A percentile compares a stretch with the other conserved stretches of the same genome.
These are phyloP conservation scores for Nemotelus nigrinus DNA, from an alignment of 2,888 invertebrate genomes.

Conservation along the genomic window DNA sequence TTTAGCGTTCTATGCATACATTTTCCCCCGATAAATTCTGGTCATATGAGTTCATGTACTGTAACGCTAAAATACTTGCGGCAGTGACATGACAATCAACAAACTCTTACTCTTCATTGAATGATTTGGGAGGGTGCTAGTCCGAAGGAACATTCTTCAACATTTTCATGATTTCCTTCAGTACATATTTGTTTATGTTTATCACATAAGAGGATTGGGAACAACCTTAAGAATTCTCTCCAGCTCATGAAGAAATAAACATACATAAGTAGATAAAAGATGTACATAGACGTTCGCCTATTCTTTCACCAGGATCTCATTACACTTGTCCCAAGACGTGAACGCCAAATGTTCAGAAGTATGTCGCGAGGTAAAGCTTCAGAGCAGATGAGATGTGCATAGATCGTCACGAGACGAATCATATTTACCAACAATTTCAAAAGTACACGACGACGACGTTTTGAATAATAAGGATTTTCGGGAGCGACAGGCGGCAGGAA, in stretches of 20 bases:
- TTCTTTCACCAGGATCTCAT: slow-evolving; percentile 9
- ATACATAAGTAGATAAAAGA: too few relatives aligned
- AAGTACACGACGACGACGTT: background rate
- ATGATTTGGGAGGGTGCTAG: slow-evolving; percentile 11
- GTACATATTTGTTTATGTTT: slow-evolving; percentile 46
- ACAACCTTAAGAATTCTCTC: slow-evolving; percentile 31
- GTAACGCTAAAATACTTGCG: background rate
- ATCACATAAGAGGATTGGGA: slow-evolving; percentile 46
- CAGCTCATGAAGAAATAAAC: slow-evolving; percentile 39
- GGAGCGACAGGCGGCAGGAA: background rate
- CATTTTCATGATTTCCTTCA: slow-evolving; percentile 31
- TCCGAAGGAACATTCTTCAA: slow-evolving; percentile 11
- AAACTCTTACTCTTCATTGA: background rate
- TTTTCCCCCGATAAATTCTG: too few relatives aligned
- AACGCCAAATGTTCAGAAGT: background rate
- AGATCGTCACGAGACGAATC: slow-evolving; percentile 1
- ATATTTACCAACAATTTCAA: slow-evolving; percentile 20
- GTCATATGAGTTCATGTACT: too few relatives aligned
- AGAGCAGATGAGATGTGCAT: slow-evolving; percentile 5
- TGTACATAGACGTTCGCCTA: background rate
- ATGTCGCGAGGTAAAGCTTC: background rate
- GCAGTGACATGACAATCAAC: slow-evolving; percentile 4
- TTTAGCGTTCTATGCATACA: too few relatives aligned
- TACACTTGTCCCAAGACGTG: background rate
- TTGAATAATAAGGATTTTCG: background rate